Conservation (phyloP, 2,797 vertebrate species). For the Crocodylus rhombifer region DNA sequence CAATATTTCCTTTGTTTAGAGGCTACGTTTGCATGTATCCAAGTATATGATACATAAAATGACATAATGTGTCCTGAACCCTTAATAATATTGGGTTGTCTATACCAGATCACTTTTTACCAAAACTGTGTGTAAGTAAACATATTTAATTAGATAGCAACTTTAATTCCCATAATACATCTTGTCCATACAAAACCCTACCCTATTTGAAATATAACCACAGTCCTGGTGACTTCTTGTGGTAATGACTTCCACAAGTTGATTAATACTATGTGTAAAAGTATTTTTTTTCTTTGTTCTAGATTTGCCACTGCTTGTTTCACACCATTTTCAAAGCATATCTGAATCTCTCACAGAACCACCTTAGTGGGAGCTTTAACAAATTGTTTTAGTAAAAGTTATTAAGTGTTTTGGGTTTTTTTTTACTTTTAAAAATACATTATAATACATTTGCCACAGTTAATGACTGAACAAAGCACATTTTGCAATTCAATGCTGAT, state of each 20-base stretch:
- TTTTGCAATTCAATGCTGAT: conserved; percentile 9
- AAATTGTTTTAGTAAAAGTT: conserved; percentile 64
- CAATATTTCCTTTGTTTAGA: background rate
- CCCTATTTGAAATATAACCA: background rate
- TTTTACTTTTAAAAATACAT: conserved; percentile 54
- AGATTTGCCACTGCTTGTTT: background rate
- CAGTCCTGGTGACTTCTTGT: background rate
- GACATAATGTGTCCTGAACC: background rate
- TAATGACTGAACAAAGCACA: conserved; percentile 29
- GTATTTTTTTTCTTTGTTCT: background rate
- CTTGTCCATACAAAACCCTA: fast-evolving
- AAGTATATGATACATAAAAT: background rate
- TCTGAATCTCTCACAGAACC: background rate
- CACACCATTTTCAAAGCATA: background rate
- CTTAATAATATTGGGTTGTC: background rate
- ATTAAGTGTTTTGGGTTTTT: background rate
- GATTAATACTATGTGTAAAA: background rate
- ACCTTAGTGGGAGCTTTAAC: conserved; percentile 38
- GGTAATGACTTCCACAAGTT: background rate
- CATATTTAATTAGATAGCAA: background rate
- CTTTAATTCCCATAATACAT: background rate
- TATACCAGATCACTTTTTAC: background rate
- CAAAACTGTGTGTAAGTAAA: background rate
- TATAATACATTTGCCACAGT: conserved; percentile 11
- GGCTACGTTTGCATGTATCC: background rate